Conservation (phyloP, 2,797 vertebrate genomes). For the Otus scops region DNA sequence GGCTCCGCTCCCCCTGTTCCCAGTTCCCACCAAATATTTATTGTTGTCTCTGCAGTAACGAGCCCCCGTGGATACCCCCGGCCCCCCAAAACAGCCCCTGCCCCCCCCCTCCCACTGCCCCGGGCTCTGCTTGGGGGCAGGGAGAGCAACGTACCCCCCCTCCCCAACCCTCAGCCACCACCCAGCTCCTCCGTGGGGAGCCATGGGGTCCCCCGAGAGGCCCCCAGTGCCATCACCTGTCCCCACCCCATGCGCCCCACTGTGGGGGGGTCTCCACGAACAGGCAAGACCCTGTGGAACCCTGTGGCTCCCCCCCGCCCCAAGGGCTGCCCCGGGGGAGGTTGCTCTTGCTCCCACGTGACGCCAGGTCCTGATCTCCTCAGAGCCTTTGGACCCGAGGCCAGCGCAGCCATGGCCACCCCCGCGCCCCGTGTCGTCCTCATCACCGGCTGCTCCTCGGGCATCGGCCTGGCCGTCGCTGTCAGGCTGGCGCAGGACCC, state of each 20-base stretch:
- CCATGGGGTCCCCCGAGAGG: too few species aligned
- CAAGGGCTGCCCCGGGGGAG: not conserved
- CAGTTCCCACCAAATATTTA: not conserved
- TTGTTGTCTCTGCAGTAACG: not conserved
- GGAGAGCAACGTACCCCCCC: too few species aligned
- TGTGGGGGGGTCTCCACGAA: too few species aligned
- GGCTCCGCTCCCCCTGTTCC: not conserved
- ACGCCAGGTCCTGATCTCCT: not conserved
- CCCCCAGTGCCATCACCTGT: too few species aligned
- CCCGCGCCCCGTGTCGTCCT: constrained; percentile 84
- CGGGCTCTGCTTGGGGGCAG: too few species aligned
- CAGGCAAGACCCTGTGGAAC: too few species aligned
- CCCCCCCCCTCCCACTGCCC: too few species aligned
- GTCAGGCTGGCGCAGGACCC: constrained; percentile 88
- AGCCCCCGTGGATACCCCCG: not conserved
- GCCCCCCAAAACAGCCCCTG: not conserved
- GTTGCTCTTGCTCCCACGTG: constrained; percentile 9
- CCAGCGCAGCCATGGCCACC: constrained; percentile 81
- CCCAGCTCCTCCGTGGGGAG: too few species aligned
- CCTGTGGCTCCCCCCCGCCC: too few species aligned
- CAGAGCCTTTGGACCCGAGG: not conserved
- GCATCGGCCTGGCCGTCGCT: constrained; percentile 90
- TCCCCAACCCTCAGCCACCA: too few species aligned
- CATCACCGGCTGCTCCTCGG: constrained; percentile 93
- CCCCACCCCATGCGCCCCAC: too few species aligned